These are phyloP conservation scores for Montipora capricornis DNA, from an alignment of 64 coral and sea anemone species.

Conservation along the genomic window DNA sequence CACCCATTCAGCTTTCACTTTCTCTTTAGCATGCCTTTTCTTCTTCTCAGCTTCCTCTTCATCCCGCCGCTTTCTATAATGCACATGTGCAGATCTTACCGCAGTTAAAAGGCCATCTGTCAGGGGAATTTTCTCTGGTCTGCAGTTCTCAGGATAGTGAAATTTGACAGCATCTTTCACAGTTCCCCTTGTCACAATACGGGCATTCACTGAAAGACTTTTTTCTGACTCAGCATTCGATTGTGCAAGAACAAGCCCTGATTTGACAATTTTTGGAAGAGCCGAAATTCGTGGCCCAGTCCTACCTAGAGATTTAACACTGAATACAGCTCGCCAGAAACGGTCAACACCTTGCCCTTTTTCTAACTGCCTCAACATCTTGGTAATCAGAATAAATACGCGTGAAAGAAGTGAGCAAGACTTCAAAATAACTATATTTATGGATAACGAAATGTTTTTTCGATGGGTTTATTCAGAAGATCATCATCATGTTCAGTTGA, in stretches of 20 bases:
- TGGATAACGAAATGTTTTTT: too few relatives aligned
- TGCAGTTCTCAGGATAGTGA: slow-evolving; percentile 41
- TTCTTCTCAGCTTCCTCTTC: slow-evolving; percentile 1
- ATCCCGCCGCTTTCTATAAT: slow-evolving; percentile 41
- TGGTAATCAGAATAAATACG: too few relatives aligned
- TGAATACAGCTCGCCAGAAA: too few relatives aligned
- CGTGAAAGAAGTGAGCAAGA: too few relatives aligned
- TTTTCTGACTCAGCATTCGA: slow-evolving; percentile 67
- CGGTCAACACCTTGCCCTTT: too few relatives aligned
- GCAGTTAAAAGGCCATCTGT: slow-evolving; percentile 20
- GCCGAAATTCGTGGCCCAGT: too few relatives aligned
- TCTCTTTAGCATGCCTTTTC: slow-evolving; percentile 36
- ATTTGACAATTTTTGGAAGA: neutral
- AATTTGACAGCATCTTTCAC: slow-evolving; percentile 58
- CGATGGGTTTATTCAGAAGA: too few relatives aligned
- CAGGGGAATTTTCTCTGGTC: slow-evolving; percentile 40
- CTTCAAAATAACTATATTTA: too few relatives aligned
- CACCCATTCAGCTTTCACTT: too few relatives aligned
- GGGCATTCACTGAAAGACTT: slow-evolving; percentile 47
- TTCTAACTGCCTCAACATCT: too few relatives aligned
- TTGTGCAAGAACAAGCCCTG: neutral
- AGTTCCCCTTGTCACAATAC: neutral
- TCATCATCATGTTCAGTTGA: too few relatives aligned
- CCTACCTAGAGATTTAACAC: too few relatives aligned
- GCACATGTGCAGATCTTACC: slow-evolving; percentile 56